phyloP scores from a whole-genome alignment of 2,797 vertebrate species.

The Galagoides demidoff region DNA sequence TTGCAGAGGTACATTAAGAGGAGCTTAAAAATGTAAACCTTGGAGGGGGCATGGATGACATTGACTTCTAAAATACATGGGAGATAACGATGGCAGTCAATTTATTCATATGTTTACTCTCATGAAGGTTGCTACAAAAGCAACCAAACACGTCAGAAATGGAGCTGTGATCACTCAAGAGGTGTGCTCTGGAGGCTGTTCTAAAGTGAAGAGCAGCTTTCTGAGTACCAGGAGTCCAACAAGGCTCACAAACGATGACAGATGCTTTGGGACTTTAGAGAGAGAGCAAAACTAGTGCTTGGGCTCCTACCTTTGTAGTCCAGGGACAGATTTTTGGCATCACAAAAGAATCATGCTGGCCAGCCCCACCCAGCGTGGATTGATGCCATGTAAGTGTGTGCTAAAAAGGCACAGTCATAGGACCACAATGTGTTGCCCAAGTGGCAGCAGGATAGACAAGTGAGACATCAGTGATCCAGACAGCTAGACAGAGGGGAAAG shows the following conservation, averaged over 20 bases:
- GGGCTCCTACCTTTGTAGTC: constrained; percentile 20
- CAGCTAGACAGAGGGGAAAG: constrained; percentile 22
- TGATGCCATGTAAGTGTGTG: constrained; percentile 29
- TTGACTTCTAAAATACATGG: constrained; percentile 75
- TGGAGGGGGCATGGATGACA: constrained; percentile 57
- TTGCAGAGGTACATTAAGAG: constrained; percentile 43
- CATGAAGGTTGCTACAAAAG: constrained; percentile 64
- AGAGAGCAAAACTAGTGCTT: not conserved
- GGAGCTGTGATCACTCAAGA: constrained; percentile 50
- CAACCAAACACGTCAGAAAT: constrained; percentile 63
- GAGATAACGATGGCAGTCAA: constrained; percentile 69
- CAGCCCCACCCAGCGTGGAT: not conserved
- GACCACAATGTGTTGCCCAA: not conserved
- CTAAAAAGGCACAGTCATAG: constrained; percentile 13
- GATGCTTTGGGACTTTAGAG: constrained; percentile 37
- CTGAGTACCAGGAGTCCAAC: constrained; percentile 24
- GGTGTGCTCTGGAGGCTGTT: constrained; percentile 56
- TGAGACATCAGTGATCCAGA: constrained; percentile 15
- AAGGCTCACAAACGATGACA: constrained; percentile 33
- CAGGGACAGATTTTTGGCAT: constrained; percentile 17
- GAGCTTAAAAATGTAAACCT: constrained; percentile 53
- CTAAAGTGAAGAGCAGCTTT: constrained; percentile 61
- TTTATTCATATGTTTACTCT: constrained; percentile 66
- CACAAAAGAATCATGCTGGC: constrained; percentile 4
- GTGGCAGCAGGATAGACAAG: not conserved